Conservation (phyloP, 2,113 vertebrate species). For the Saguinus midas region DNA sequence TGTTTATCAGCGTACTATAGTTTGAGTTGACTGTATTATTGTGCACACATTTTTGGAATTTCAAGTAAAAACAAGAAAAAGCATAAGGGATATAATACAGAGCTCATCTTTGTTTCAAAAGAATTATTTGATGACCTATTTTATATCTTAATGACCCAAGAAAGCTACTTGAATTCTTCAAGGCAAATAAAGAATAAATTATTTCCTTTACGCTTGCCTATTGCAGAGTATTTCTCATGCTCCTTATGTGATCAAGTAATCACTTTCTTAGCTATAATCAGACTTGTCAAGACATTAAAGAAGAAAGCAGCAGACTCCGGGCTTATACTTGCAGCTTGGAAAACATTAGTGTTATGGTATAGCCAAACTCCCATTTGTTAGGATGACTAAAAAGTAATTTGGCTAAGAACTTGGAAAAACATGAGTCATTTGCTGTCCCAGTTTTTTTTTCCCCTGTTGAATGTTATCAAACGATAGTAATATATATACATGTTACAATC, state of each 20-base stretch:
- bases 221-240: not conserved
- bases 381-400: constrained; percentile 53
- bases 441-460: constrained; percentile 3
- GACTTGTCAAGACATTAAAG: constrained; percentile 58
- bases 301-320: constrained; percentile 5
- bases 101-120: not conserved
- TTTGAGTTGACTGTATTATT: not conserved
- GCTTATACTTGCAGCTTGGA: constrained; percentile 20
- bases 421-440: constrained; percentile 68
- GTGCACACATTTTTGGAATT: constrained; percentile 36
- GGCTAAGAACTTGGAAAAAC: constrained; percentile 71
- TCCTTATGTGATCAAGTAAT: constrained; percentile 16
- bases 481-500: constrained; percentile 36
- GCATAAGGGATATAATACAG: not conserved
- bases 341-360: not conserved
- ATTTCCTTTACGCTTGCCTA: not conserved
- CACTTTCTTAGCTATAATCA: constrained; percentile 46
- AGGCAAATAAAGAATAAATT: not conserved
- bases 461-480: constrained; percentile 57
- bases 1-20: not conserved
- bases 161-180: constrained; percentile 3
- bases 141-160: constrained; percentile 19
- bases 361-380: constrained; percentile 53
- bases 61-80: not conserved
- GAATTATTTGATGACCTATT: constrained; percentile 7